Conservation (phyloP, 2,113 vertebrate genomes). For the Cynocephalus volans region DNA sequence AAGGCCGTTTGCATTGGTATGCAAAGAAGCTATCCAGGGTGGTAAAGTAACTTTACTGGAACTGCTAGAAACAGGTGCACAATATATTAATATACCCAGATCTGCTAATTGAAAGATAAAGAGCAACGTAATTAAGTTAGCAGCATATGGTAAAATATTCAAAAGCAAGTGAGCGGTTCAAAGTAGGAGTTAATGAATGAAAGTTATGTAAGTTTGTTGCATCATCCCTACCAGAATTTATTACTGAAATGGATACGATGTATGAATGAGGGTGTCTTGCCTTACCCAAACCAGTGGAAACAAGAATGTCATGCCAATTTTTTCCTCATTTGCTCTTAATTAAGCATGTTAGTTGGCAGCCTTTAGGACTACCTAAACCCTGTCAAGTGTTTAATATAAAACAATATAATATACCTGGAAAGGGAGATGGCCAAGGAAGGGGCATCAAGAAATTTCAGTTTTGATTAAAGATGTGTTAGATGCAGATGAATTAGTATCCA, state of each 20-base stretch:
- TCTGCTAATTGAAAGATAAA: background rate
- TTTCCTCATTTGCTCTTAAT: background rate
- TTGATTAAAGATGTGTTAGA: background rate
- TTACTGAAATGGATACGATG: background rate
- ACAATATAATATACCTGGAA: background rate
- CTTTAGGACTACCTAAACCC: background rate
- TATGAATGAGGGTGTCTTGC: background rate
- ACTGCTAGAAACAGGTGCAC: background rate
- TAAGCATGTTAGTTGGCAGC: background rate
- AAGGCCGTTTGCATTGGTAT: background rate
- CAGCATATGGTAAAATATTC: background rate
- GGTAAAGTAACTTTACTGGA: background rate
- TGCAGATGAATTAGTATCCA: background rate
- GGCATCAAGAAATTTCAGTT: background rate
- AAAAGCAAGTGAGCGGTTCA: background rate
- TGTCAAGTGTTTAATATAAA: constrained; percentile 1
- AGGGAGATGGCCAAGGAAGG: background rate
- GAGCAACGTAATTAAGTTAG: background rate
- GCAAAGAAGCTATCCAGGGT: background rate
- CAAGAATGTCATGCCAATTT: background rate
- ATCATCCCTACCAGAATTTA: background rate
- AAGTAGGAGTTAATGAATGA: background rate
- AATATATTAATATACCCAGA: background rate
- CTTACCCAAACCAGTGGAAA: background rate
- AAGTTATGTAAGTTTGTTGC: background rate